Conservation (phyloP, 2,888 invertebrate genomes). For the Scaptomyza cyrtandrae region DNA sequence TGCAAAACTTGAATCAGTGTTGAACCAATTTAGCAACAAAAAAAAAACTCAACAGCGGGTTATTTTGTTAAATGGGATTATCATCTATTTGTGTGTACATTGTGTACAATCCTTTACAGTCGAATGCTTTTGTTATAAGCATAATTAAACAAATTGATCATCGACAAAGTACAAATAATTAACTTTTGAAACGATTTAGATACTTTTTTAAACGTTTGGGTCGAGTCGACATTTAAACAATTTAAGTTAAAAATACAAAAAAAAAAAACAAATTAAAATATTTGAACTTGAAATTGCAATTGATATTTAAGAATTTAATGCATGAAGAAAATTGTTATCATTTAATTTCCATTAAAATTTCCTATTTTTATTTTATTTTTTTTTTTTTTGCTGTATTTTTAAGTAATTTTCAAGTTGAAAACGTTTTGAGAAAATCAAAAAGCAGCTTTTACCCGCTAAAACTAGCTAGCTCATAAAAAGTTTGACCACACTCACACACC, state of each 20-base stretch:
- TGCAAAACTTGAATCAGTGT: slow-evolving; percentile 5
- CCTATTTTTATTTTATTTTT: no score
- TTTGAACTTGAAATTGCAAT: no score
- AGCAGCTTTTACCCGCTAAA: not conserved
- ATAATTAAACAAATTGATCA: not conserved
- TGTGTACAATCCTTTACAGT: not conserved
- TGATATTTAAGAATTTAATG: no score
- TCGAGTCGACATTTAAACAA: not conserved
- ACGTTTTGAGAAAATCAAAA: no score
- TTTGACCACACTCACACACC: not conserved
- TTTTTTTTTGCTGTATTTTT: no score
- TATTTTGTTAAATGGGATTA: not conserved
- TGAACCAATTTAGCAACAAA: not conserved
- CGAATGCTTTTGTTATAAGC: not conserved
- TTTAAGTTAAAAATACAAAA: not conserved
- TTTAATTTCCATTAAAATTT: no score
- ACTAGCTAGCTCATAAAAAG: slow-evolving; percentile 1
- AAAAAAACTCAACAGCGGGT: not conserved
- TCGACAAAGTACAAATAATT: not conserved
- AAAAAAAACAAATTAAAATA: not conserved
- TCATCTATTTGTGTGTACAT: not conserved
- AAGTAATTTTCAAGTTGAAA: not conserved
- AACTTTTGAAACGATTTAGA: not conserved
- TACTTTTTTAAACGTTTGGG: not conserved
- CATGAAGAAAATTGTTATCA: no score